Evolutionary conservation across 2,797 vertebrate genomes (phyloP).

Genomic region (Hafferia zeledoni): DNA sequence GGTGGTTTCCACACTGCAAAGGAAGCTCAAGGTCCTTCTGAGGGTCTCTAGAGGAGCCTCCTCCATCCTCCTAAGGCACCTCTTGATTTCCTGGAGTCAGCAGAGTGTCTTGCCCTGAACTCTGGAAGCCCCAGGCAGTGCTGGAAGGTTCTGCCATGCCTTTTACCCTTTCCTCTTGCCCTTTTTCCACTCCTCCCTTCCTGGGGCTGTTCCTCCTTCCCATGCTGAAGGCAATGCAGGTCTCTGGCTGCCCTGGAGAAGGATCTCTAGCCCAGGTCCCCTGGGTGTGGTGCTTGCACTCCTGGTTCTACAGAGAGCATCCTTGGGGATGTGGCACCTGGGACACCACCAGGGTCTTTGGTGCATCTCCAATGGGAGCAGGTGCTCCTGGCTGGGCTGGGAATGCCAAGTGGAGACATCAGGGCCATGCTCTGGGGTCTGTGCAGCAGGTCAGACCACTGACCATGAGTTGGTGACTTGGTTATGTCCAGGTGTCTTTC

Average conservation of each 20-base stretch:
- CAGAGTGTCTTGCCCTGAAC: neutral
- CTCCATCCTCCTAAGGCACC: fast-evolving
- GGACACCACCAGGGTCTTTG: fast-evolving
- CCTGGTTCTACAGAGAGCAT: neutral
- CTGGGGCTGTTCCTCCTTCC: neutral
- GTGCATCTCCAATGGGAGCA: fast-evolving
- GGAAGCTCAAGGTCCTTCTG: neutral
- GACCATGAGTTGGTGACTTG: neutral
- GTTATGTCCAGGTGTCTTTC: neutral
- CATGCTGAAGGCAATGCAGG: fast-evolving
- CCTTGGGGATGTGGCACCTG: fast-evolving
- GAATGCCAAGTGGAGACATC: neutral
- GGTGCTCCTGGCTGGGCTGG: neutral
- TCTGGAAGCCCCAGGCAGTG: neutral
- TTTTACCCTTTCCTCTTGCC: neutral
- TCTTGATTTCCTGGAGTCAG: neutral
- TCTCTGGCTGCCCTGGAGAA: neutral
- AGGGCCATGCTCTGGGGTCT: neutral
- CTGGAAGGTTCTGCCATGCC: neutral
- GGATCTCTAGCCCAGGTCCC: neutral
- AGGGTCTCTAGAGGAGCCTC: neutral
- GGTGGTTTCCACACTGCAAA: neutral
- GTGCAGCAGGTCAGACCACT: neutral
- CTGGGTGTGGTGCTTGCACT: neutral
- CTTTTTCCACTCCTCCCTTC: neutral